Conservation (phyloP, 2,113 vertebrate species). For the Scartelaos histophorus region DNA sequence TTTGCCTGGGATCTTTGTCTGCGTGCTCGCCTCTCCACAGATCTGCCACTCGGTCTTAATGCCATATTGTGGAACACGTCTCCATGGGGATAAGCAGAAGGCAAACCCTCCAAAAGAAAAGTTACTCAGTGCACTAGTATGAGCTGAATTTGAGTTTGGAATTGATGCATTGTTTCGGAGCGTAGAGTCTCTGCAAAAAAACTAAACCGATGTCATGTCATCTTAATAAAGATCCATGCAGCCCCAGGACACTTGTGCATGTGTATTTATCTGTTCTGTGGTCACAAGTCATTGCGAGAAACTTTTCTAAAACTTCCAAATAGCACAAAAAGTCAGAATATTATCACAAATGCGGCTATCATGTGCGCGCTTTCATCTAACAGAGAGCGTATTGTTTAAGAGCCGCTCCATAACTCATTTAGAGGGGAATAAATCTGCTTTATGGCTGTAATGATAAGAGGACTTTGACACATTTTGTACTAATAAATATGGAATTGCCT, state of each 20-base stretch:
- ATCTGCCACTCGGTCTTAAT: no score
- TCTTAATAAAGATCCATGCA: background rate
- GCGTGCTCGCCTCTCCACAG: no score
- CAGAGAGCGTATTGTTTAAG: constrained; percentile 15
- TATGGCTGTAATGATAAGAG: constrained; percentile 23
- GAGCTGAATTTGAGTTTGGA: background rate
- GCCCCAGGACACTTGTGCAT: background rate
- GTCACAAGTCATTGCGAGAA: constrained; percentile 2
- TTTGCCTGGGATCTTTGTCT: no score
- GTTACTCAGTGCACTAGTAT: background rate
- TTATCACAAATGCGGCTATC: constrained; percentile 33
- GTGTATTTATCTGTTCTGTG: constrained; percentile 15
- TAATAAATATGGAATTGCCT: background rate
- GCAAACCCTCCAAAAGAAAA: no score
- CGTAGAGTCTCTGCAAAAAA: background rate
- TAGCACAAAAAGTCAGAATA: constrained; percentile 22
- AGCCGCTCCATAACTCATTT: constrained; percentile 14
- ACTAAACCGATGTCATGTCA: background rate
- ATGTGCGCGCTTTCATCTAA: constrained; percentile 26
- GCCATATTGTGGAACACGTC: no score
- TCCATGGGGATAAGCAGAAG: no score
- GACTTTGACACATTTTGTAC: constrained; percentile 1
- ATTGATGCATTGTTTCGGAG: background rate
- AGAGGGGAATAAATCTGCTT: constrained; percentile 15
- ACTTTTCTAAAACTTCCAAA: constrained; percentile 1